Base-by-base conservation (phyloP, 2,113 vertebrate species). In the Regulus satrapa region DNA sequence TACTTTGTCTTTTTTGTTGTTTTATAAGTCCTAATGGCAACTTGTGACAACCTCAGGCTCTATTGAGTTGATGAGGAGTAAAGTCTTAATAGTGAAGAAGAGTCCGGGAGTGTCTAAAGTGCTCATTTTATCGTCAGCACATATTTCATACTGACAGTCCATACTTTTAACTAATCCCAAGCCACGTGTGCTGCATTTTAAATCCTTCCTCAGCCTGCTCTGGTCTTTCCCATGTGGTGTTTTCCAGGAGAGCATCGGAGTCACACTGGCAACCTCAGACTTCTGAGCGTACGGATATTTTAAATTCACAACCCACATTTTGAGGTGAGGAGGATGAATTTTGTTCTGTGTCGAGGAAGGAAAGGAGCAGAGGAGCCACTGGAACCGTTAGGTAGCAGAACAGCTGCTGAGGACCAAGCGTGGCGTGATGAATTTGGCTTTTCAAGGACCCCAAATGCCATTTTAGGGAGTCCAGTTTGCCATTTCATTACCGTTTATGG, bases 61-160 rank as follows among this genome's bases (percentile, higher is more conserved):
- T 46, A 25, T 88, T 2, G 16, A 69, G 78, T 21, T 93, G 94
- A 85, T 96, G 77, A 92, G 71, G 51, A 93, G 76, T 93, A 93
- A 95, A 94, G 46, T 79, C 95, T 76, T 40, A 62, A 84, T 79
- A 92, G 92, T 80, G 91, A 94, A 94, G 94, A 96, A 48, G 84
- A 94, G 77, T 84, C 77, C 68, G 69, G 59, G 69, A 92, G 91
- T 45, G 80, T 81, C 51, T 89, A 2, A 95, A 95, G 87, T 83
- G 87, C 92, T 92, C 68, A 18, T 80, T 79, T 97, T 95, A 88
- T 89, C 38, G 0, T 81, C 79, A 93, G 89, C 93, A 63, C 85
- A 67, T 95, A 93, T 92, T 96, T 96, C 89, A 92, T 72, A 8
- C 78, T 93, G 94, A 83, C 92, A 93, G 81, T 80, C 85, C 41